phyloP scores from a whole-genome alignment of 2,888 invertebrate species.

The Alentia gelatinosa region DNA sequence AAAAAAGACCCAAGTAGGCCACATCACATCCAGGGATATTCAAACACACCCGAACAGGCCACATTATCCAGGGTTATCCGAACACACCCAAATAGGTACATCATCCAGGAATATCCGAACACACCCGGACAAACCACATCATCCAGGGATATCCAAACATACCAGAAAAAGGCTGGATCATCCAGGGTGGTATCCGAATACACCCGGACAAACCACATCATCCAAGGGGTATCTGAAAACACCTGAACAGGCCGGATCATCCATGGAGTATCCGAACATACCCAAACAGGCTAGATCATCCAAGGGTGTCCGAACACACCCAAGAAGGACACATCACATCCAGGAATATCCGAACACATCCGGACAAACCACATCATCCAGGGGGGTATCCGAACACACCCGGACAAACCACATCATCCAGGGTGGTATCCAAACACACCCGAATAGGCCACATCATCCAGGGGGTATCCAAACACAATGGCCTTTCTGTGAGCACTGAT shows the following conservation, averaged over 20 bases:
- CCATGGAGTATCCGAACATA: not conserved
- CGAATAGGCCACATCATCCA: not conserved
- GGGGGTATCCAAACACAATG: not conserved
- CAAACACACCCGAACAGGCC: not conserved
- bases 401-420: not conserved
- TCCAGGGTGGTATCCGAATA: not conserved
- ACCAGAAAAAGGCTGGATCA: not conserved
- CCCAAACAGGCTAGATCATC: not conserved
- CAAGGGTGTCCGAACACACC: not conserved
- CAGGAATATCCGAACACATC: not conserved
- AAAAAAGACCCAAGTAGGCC: not conserved
- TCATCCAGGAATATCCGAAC: not conserved
- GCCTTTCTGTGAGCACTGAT: too few species aligned
- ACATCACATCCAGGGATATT: not conserved
- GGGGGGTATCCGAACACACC: not conserved
- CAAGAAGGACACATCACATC: not conserved
- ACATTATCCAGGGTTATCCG: not conserved
- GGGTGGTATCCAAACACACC: not conserved
- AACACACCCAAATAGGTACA: not conserved
- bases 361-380: not conserved
- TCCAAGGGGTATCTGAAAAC: not conserved
- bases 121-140: not conserved
- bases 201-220: not conserved
- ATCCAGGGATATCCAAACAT: not conserved
- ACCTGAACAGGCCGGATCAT: not conserved